phyloP scores from a whole-genome alignment of 2,888 invertebrate genomes.

The Heliothis peltigera region DNA sequence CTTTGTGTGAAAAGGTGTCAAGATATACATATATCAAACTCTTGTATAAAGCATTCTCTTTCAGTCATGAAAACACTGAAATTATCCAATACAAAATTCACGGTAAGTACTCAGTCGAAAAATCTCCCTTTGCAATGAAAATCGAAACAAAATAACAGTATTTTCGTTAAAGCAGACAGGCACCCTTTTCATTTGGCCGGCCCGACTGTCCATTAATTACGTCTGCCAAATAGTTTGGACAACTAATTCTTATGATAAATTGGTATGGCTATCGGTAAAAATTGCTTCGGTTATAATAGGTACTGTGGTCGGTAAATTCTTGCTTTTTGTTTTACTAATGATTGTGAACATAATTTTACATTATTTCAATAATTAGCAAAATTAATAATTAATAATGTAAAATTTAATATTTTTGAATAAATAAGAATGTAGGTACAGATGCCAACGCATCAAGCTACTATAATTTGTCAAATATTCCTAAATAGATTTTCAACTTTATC shows the following conservation, averaged over 20 bases:
- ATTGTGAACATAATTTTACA: no score
- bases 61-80: neutral
- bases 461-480: no score
- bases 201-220: constrained; percentile 66
- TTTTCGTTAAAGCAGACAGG: constrained; percentile 52
- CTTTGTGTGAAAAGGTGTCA: no score
- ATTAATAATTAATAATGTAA: no score
- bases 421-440: no score
- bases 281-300: constrained; percentile 9
- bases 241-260: constrained; percentile 70
- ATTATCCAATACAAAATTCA: constrained; percentile 15
- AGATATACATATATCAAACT: no score
- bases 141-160: constrained; percentile 57
- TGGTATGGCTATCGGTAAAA: constrained; percentile 43
- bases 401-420: no score
- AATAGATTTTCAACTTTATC: no score
- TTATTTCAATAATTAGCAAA: no score
- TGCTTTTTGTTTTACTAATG: no score
- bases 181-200: constrained; percentile 57
- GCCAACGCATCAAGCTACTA: no score
- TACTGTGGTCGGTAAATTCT: neutral
- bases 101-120: constrained; percentile 18
- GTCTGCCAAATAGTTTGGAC: constrained; percentile 67
- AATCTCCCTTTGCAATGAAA: constrained; percentile 28
- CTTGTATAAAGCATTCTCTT: no score